Percentiles rank a stretch among this genome's conserved stretches.
Evolutionary conservation across 1,140 invertebrate genomes (phyloP).

Genomic region (Leptinotarsa texana): DNA sequence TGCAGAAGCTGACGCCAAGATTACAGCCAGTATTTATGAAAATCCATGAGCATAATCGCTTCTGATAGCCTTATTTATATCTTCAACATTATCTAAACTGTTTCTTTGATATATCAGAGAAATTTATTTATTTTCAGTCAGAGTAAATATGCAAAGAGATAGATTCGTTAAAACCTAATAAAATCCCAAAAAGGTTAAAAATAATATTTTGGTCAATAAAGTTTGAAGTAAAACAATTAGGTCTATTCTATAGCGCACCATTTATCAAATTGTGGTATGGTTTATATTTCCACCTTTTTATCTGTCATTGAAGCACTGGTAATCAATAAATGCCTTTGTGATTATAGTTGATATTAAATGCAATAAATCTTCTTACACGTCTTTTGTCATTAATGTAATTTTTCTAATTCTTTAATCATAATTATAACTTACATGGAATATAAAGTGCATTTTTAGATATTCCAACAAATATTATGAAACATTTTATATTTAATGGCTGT

Average conservation of each 20-base stretch:
- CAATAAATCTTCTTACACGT: neutral
- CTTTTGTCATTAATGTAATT: neutral
- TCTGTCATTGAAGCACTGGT: neutral
- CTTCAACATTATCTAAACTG: neutral
- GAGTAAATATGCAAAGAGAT: too few species aligned
- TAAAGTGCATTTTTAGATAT: neutral
- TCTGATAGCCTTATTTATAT: constrained; percentile 3
- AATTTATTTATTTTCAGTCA: too few species aligned
- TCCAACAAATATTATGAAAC: neutral
- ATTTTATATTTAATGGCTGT: neutral
- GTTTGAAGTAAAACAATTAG: too few species aligned
- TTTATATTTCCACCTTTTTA: neutral
- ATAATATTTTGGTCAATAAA: too few species aligned
- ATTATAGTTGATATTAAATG: neutral
- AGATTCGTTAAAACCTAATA: too few species aligned
- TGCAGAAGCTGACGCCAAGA: neutral
- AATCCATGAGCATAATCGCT: neutral
- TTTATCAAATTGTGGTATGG: neutral
- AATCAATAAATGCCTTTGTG: neutral
- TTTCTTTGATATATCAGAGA: too few species aligned
- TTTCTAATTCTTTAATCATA: neutral
- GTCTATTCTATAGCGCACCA: too few species aligned
- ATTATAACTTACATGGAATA: neutral
- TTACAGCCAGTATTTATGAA: neutral
- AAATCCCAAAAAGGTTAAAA: too few species aligned